These are phyloP conservation scores for Cyclina sinensis DNA, from an alignment of 1,140 invertebrate genomes.

Conservation along the genomic window DNA sequence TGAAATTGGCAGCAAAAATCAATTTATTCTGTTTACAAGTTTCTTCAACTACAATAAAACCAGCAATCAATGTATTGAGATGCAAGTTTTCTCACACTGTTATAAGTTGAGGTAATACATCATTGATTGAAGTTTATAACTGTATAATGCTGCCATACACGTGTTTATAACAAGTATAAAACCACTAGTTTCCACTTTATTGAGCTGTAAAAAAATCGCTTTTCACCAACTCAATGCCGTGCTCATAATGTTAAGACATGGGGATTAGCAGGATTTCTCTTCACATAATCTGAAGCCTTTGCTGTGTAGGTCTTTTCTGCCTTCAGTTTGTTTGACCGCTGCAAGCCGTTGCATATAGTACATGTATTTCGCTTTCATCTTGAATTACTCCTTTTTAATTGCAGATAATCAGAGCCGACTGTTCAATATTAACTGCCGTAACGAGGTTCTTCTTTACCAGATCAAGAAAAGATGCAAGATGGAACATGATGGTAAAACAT, in stretches of 20 bases:
- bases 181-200: no score
- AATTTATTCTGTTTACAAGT: constrained; percentile 26
- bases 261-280: no score
- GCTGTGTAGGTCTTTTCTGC: no score
- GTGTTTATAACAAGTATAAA: constrained; percentile 21
- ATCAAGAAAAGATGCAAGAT: constrained; percentile 66
- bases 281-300: no score
- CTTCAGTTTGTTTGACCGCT: no score
- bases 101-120: constrained; percentile 16
- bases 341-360: no score
- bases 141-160: neutral
- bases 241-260: no score
- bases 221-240: no score
- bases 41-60: neutral
- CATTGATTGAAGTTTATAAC: neutral
- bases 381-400: constrained; percentile 25
- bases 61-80: neutral
- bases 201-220: no score
- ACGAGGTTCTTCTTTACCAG: constrained; percentile 60
- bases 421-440: constrained; percentile 65
- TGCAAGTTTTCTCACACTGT: neutral
- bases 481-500: constrained; percentile 33
- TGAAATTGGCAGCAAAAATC: neutral
- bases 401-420: constrained; percentile 58
- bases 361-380: no score